A percentile compares a stretch with the other conserved stretches of the same genome.
phyloP scores from a whole-genome alignment of 2,113 vertebrate species.

The Formicarius rufipectus region DNA sequence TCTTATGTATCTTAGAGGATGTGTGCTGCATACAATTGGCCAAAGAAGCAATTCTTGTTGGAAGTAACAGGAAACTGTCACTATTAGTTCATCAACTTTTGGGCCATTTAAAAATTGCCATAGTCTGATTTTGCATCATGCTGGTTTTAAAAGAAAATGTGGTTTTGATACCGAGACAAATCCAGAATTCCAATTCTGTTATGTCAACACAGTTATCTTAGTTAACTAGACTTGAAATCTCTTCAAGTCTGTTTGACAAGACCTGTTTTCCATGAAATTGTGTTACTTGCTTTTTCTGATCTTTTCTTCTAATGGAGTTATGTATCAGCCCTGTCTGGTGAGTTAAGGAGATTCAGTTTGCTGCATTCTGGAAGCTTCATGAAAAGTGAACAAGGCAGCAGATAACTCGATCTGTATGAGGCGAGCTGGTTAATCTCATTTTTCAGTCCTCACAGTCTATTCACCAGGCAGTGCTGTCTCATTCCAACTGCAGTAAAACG shows the following conservation, averaged over 20 bases:
- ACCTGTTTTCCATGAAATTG: slow-evolving; percentile 46
- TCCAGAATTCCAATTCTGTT: slow-evolving; percentile 26
- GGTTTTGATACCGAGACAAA: slow-evolving; percentile 14
- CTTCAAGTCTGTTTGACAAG: slow-evolving; percentile 36
- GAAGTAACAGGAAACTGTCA: not conserved
- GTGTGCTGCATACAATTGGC: not conserved
- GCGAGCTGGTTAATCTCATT: slow-evolving; percentile 32
- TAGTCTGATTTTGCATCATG: not conserved
- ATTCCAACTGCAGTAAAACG: not conserved
- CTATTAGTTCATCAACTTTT: not conserved
- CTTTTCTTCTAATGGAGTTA: slow-evolving; percentile 8
- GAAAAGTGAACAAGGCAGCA: slow-evolving; percentile 35
- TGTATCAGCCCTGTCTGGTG: not conserved
- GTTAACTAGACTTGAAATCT: slow-evolving; percentile 46
- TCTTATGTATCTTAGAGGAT: not conserved
- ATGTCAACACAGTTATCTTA: slow-evolving; percentile 49
- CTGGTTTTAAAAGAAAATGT: slow-evolving; percentile 5
- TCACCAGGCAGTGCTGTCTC: not conserved
- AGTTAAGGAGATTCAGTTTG: slow-evolving; percentile 35
- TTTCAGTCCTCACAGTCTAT: slow-evolving; percentile 16
- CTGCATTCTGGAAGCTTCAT: slow-evolving; percentile 45
- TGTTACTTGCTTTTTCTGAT: slow-evolving; percentile 30
- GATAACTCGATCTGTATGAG: slow-evolving; percentile 16
- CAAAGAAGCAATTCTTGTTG: not conserved
- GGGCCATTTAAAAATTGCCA: not conserved